Percentiles rank a stretch among this genome's conserved stretches.
These are phyloP conservation scores for Chauna torquata DNA, from an alignment of 2,113 vertebrate species.

Conservation along the genomic window DNA sequence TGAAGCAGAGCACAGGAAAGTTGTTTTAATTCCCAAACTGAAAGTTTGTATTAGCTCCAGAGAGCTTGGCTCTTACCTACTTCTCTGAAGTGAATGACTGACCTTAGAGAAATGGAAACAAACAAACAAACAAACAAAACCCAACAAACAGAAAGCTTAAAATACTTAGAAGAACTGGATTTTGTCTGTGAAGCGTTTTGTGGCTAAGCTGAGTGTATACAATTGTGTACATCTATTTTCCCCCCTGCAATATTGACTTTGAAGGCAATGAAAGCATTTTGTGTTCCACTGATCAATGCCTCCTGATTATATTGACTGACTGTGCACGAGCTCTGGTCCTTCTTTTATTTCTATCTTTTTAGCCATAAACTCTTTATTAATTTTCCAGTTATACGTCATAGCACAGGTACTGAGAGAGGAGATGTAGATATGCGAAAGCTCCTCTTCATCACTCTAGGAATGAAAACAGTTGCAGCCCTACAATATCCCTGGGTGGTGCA, in stretches of 20 bases:
- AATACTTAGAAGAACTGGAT: not conserved
- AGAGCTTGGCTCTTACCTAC: not conserved
- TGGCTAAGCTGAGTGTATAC: not conserved
- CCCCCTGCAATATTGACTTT: conserved; percentile 52
- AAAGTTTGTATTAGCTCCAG: not conserved
- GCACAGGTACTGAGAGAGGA: not conserved
- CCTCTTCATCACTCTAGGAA: not conserved
- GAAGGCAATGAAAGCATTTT: conserved; percentile 56
- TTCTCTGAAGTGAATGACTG: not conserved
- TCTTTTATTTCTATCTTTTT: conserved; percentile 9
- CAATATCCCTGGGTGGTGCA: not conserved
- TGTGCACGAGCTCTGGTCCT: not conserved
- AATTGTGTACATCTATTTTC: not conserved
- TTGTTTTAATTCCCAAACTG: not conserved
- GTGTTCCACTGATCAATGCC: conserved; percentile 71
- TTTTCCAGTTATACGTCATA: not conserved
- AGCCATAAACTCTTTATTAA: not conserved
- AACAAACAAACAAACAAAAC: not conserved
- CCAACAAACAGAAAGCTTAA: not conserved
- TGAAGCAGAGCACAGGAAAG: too few relatives aligned
- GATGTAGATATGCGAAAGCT: not conserved
- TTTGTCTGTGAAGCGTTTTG: not conserved
- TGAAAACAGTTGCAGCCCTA: not conserved
- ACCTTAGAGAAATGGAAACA: not conserved
- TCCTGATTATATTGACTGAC: conserved; percentile 33